phyloP scores from a whole-genome alignment of 1,140 invertebrate genomes.

The Cydia fagiglandana region DNA sequence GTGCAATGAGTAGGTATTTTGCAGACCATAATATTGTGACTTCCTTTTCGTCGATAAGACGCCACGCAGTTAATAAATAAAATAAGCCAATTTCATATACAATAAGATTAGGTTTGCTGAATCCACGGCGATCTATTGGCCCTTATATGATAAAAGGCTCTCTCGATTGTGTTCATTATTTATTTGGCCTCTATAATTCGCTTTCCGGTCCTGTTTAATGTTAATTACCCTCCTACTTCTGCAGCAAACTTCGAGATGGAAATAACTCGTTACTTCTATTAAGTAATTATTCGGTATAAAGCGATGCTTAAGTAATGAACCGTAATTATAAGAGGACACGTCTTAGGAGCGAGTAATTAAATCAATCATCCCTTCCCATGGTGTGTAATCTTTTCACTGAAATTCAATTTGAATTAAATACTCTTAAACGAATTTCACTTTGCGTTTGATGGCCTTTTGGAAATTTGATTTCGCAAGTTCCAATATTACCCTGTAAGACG shows the following conservation, averaged over 20 bases:
- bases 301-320: slow-evolving; percentile 77
- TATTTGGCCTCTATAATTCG: slow-evolving; percentile 56
- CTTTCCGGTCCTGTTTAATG: slow-evolving; percentile 62
- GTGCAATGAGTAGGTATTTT: not conserved
- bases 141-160: not conserved
- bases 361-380: slow-evolving; percentile 74
- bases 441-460: slow-evolving; percentile 49
- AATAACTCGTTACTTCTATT: slow-evolving; percentile 78
- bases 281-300: slow-evolving; percentile 77
- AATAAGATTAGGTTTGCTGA: not conserved
- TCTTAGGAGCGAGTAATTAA: slow-evolving; percentile 76
- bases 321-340: slow-evolving; percentile 77
- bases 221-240: slow-evolving; percentile 69
- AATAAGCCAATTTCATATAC: not conserved
- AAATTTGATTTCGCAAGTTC: slow-evolving; percentile 44
- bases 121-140: not conserved
- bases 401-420: slow-evolving; percentile 73
- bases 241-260: slow-evolving; percentile 69
- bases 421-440: slow-evolving; percentile 49
- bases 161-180: slow-evolving; percentile 17
- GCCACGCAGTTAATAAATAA: not conserved
- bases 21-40: not conserved
- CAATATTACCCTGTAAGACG: slow-evolving; percentile 20
- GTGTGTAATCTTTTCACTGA: slow-evolving; percentile 74
- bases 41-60: no score